Evolutionary conservation across 2,113 vertebrate genomes (phyloP).

Genomic region (Puntigrus tetrazona): DNA sequence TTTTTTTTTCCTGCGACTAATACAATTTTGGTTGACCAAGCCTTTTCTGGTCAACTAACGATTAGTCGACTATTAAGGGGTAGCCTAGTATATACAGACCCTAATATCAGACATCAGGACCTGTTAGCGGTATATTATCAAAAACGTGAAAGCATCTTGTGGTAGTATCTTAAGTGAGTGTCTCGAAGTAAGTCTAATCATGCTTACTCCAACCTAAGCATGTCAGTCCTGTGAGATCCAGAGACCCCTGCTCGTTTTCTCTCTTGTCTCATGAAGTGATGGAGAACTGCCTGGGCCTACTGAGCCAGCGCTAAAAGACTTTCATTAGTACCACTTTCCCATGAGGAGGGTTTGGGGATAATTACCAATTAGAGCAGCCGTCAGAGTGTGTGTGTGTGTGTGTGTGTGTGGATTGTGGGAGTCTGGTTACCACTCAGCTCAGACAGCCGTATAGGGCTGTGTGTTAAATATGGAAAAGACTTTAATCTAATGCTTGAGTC

Average conservation of each 20-base stretch:
- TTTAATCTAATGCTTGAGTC: conserved; percentile 73
- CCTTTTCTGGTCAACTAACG: too few relatives aligned
- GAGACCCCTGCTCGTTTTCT: background rate
- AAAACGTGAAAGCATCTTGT: background rate
- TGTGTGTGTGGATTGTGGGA: conserved; percentile 26
- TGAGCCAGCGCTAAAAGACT: conserved; percentile 55
- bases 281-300: conserved; percentile 47
- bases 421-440: conserved; percentile 61
- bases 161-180: background rate
- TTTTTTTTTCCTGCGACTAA: too few relatives aligned
- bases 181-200: background rate
- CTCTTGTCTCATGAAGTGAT: conserved; percentile 13
- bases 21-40: too few relatives aligned
- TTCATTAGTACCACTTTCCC: conserved; percentile 67
- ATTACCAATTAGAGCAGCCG: conserved; percentile 75
- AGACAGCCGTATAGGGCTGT: conserved; percentile 61
- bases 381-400: conserved; percentile 58
- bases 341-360: conserved; percentile 67
- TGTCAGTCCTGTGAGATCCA: background rate
- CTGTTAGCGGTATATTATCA: background rate
- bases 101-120: background rate
- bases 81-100: too few relatives aligned
- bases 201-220: background rate
- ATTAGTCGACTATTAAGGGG: too few relatives aligned
- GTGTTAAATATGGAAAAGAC: conserved; percentile 72